A percentile compares a stretch with the other conserved stretches of the same genome.
These are phyloP conservation scores for Cossypha caffra DNA, from an alignment of 2,797 vertebrate genomes.

Conservation along the genomic window DNA sequence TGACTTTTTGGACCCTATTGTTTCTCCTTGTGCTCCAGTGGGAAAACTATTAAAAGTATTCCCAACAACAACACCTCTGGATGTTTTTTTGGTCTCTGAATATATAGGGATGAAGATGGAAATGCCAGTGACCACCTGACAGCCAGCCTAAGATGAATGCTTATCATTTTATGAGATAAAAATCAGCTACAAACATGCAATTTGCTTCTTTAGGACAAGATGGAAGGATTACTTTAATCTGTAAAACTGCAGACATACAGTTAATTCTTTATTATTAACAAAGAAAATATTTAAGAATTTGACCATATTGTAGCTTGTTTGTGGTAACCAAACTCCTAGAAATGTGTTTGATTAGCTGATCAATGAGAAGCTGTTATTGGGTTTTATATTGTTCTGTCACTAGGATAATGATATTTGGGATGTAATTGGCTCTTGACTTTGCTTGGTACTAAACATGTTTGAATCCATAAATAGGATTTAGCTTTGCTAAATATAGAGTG, in stretches of 20 bases:
- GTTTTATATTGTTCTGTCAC: neutral
- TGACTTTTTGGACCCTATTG: slow-evolving; percentile 5
- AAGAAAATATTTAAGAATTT: neutral
- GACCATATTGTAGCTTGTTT: neutral
- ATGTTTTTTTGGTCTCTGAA: slow-evolving; percentile 3
- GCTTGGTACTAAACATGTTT: neutral
- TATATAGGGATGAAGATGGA: neutral
- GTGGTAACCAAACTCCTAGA: neutral
- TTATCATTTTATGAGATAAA: neutral
- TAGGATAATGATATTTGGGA: neutral
- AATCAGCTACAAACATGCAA: neutral
- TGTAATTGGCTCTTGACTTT: neutral
- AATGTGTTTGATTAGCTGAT: neutral
- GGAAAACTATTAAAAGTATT: slow-evolving; percentile 48
- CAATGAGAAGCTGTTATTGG: neutral
- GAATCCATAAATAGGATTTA: slow-evolving; percentile 25
- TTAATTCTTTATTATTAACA: neutral
- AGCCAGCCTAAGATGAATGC: slow-evolving; percentile 29
- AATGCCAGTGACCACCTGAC: neutral
- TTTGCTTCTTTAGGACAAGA: neutral
- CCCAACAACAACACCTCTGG: neutral
- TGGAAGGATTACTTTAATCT: slow-evolving; percentile 11
- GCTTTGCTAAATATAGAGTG: neutral
- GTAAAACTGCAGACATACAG: neutral
- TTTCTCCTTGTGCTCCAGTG: neutral